A percentile compares a stretch with the other conserved stretches of the same genome.
Conservation (phyloP, 2,888 invertebrate species). For the Scrobipalpa atriplicella region DNA sequence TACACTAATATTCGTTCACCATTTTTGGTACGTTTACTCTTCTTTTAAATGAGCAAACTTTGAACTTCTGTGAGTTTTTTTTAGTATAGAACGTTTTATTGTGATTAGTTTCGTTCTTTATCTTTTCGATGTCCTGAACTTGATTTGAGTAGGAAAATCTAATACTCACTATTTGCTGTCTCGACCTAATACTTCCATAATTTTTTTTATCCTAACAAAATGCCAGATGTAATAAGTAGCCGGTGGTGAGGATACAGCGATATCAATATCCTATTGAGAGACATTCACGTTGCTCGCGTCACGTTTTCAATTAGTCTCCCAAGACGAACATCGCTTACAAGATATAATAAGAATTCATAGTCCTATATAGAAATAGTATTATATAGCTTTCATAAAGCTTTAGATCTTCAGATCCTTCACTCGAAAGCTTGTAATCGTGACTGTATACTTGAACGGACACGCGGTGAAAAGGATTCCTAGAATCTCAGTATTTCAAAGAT, state of each 20-base stretch:
- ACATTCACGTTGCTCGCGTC: conserved; percentile 54
- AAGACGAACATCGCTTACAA: conserved; percentile 53
- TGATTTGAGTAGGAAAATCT: too few species aligned
- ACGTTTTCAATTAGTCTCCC: conserved; percentile 77
- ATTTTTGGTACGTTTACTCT: background rate
- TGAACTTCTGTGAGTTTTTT: background rate
- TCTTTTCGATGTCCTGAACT: too few species aligned
- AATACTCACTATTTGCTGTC: background rate
- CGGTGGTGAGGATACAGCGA: background rate
- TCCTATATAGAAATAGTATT: conserved; percentile 26
- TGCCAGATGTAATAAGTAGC: background rate
- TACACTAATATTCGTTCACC: too few species aligned
- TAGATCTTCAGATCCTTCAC: conserved; percentile 39
- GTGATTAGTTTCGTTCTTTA: too few species aligned
- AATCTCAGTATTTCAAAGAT: conserved; percentile 39
- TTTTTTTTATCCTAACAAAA: conserved; percentile 1
- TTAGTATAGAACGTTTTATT: background rate
- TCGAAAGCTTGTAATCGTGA: conserved; percentile 46
- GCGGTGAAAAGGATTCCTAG: conserved; percentile 27
- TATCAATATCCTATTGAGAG: conserved; percentile 25
- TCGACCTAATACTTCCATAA: background rate
- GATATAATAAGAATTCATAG: conserved; percentile 47
- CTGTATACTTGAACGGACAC: conserved; percentile 37
- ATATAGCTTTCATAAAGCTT: conserved; percentile 17
- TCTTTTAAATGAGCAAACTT: background rate